phyloP scores from a whole-genome alignment of 2,888 invertebrate genomes.

The Rapana venosa region DNA sequence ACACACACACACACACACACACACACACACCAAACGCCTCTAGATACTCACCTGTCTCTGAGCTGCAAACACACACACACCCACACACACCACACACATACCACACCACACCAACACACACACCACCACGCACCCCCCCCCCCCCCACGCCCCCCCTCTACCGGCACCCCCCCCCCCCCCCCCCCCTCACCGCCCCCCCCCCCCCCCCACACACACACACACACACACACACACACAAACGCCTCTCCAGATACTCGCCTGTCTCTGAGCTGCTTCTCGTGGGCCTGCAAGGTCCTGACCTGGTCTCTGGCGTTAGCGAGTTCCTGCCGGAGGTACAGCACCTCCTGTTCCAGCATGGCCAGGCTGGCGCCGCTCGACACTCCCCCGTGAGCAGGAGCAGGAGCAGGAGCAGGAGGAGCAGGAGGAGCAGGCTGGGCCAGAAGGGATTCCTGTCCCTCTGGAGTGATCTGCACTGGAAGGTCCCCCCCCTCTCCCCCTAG shows the following conservation, averaged over 20 bases:
- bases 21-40: no score
- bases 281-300: constrained; percentile 77
- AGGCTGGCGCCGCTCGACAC: background rate
- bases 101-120: no score
- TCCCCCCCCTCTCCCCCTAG: background rate
- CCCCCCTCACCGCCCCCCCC: no score
- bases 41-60: no score
- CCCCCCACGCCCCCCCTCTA: no score
- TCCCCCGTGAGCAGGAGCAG: background rate
- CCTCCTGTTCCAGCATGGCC: constrained; percentile 69
- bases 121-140: no score
- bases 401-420: no score
- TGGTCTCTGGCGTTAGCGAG: constrained; percentile 78
- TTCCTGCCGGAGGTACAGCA: constrained; percentile 79
- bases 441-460: no score
- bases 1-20: no score
- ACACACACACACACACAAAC: background rate
- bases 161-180: no score
- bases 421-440: no score
- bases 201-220: background rate
- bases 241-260: constrained; percentile 67
- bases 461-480: background rate
- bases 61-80: no score
- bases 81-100: background rate
- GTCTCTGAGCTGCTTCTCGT: constrained; percentile 78